Evolutionary conservation across 1,140 invertebrate genomes (phyloP).

Genomic region (Drosophila quadrilineata): DNA sequence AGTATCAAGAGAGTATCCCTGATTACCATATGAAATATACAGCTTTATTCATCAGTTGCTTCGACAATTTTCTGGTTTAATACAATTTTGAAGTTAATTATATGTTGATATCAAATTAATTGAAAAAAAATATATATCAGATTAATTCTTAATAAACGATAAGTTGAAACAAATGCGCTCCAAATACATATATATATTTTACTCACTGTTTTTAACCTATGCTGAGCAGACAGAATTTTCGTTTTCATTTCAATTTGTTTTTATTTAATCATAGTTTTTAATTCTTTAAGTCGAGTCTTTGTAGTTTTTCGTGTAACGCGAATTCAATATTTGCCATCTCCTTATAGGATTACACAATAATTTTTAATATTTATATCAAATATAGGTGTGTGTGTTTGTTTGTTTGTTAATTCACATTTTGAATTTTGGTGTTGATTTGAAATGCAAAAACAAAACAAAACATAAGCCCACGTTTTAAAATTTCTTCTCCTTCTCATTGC

Average conservation of each 20-base stretch:
- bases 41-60: slow-evolving; percentile 69
- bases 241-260: slow-evolving; percentile 32
- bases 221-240: slow-evolving; percentile 69
- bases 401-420: slow-evolving; percentile 17
- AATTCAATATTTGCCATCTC: slow-evolving; percentile 59
- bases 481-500: slow-evolving; percentile 20
- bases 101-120: slow-evolving; percentile 55
- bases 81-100: slow-evolving; percentile 53
- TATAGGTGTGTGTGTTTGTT: slow-evolving; percentile 23
- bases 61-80: slow-evolving; percentile 66
- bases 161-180: slow-evolving; percentile 35
- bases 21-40: slow-evolving; percentile 74
- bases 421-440: slow-evolving; percentile 12
- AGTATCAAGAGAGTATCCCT: slow-evolving; percentile 1
- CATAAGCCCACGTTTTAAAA: slow-evolving; percentile 36
- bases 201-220: slow-evolving; percentile 42
- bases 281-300: slow-evolving; percentile 70
- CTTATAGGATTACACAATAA: slow-evolving; percentile 67
- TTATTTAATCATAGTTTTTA: slow-evolving; percentile 14
- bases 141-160: no score
- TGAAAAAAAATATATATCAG: slow-evolving; percentile 36
- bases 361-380: slow-evolving; percentile 46
- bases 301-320: slow-evolving; percentile 62
- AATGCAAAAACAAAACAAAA: slow-evolving; percentile 54
- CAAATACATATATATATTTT: slow-evolving; percentile 25